phyloP scores from a whole-genome alignment of 2,113 vertebrate genomes.

The Hippolais icterina region DNA sequence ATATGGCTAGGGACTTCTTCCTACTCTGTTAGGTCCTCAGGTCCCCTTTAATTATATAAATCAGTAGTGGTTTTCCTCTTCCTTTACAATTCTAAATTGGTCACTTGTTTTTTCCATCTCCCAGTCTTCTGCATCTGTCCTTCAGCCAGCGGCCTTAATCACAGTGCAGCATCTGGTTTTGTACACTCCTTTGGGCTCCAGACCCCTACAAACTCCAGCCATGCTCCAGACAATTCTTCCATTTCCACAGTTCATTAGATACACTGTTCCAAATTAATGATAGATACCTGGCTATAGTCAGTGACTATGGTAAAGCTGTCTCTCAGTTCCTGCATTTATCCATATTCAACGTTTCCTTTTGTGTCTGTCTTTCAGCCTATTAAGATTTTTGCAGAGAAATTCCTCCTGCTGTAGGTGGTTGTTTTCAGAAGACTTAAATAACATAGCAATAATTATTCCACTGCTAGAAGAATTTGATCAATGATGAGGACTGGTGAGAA shows the following conservation, averaged over 20 bases:
- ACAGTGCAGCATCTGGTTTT: neutral
- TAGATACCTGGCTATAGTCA: neutral
- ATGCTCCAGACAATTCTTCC: neutral
- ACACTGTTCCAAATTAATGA: neutral
- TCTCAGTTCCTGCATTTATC: neutral
- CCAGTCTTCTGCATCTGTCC: accelerated
- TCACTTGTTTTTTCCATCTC: neutral
- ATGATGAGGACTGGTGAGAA: neutral
- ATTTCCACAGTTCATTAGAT: neutral
- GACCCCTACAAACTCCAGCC: neutral
- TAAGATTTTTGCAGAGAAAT: neutral
- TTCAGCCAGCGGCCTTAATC: neutral
- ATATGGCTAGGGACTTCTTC: neutral
- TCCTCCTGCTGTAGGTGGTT: neutral
- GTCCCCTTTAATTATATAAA: neutral
- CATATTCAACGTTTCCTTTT: neutral
- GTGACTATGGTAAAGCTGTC: neutral
- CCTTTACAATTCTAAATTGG: neutral
- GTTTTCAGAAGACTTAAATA: neutral
- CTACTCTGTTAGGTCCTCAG: neutral
- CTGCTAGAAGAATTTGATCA: neutral
- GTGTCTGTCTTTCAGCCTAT: neutral
- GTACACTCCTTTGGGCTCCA: neutral
- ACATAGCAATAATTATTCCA: neutral
- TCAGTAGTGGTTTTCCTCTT: neutral